Base-by-base conservation (phyloP, 2,888 invertebrate species). In the Terebella lapidaria region DNA sequence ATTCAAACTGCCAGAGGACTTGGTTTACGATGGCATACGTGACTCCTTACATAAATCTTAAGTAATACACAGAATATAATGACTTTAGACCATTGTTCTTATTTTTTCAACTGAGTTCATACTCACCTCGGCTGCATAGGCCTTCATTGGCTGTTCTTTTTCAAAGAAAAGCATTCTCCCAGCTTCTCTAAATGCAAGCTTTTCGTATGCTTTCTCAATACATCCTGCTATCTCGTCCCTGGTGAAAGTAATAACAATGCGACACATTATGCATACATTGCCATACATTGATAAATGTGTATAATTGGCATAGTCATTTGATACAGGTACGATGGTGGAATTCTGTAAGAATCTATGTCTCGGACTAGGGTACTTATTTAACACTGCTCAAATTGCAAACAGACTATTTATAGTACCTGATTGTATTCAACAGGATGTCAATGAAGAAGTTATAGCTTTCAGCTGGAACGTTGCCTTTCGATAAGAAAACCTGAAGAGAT, bases 391-490 rank as follows among this genome's bases (percentile, higher is more conserved):
- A n/a, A n/a, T n/a, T n/a, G n/a, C n/a, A n/a, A n/a, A n/a, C n/a
- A n/a, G n/a, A n/a, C n/a, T n/a, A n/a, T n/a, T n/a, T n/a, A n/a
- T n/a, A n/a, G n/a, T 70, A 82, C 82, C 97, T 86, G 30, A 97
- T 94, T 0, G 99, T 97, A 72, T 95, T 91, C 55, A 97, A 81
- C 20, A 99, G 84, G 62, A 94, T 93, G 71, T 97, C 94, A 86
- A 99, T 96, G 81, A 99, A 99, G 72, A 94, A 89, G 65, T 91
- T 93, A 82, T 97, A 99, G 65, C 90, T 91, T 65, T 91, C 91
- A 0, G 96, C 93, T 62, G 99, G 97, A 3, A 97, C 95, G 81
- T 94, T 94, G 26, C 90, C 93, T 85, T 92, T 91, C 1, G 92
- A 92, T 70, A 92, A 84, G 77, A 94, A 94, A 59, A 94, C 91